phyloP scores from a whole-genome alignment of 2,888 invertebrate species.

The Lasiommata megera region DNA sequence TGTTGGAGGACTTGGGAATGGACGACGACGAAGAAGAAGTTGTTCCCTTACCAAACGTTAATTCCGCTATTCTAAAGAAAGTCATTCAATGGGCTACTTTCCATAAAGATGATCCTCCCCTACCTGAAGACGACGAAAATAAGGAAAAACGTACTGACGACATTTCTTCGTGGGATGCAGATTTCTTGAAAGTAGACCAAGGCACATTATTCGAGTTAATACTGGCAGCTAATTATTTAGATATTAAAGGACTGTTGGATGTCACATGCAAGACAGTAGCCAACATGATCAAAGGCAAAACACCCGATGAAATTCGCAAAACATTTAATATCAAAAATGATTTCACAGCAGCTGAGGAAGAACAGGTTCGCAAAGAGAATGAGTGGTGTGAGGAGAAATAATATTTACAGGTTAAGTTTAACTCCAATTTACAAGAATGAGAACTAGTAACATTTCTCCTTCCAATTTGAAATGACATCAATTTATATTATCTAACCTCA shows the following conservation, averaged over 20 bases:
- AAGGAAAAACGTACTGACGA: slow-evolving; percentile 99
- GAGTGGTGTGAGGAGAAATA: slow-evolving; percentile 96
- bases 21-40: slow-evolving; percentile 96
- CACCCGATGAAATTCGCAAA: slow-evolving; percentile 98
- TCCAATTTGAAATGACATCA: neutral
- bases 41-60: slow-evolving; percentile 98
- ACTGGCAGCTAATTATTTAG: slow-evolving; percentile 97
- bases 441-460: slow-evolving; percentile 3
- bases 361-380: slow-evolving; percentile 97
- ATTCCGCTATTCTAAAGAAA: slow-evolving; percentile 97
- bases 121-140: slow-evolving; percentile 98
- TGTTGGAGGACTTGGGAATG: slow-evolving; percentile 96
- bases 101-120: slow-evolving; percentile 97
- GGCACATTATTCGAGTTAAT: slow-evolving; percentile 98
- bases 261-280: slow-evolving; percentile 99
- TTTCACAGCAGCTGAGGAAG: slow-evolving; percentile 97
- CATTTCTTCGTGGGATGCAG: slow-evolving; percentile 99
- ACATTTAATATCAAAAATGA: slow-evolving; percentile 99
- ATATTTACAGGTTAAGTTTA: slow-evolving; percentile 14
- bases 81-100: slow-evolving; percentile 96
- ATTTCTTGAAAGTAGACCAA: slow-evolving; percentile 99
- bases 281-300: slow-evolving; percentile 99
- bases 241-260: slow-evolving; percentile 96
- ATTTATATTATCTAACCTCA: neutral
- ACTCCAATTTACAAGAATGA: neutral